Conservation (phyloP, 2,888 invertebrate genomes). For the Rhimphoctona megacephalus region DNA sequence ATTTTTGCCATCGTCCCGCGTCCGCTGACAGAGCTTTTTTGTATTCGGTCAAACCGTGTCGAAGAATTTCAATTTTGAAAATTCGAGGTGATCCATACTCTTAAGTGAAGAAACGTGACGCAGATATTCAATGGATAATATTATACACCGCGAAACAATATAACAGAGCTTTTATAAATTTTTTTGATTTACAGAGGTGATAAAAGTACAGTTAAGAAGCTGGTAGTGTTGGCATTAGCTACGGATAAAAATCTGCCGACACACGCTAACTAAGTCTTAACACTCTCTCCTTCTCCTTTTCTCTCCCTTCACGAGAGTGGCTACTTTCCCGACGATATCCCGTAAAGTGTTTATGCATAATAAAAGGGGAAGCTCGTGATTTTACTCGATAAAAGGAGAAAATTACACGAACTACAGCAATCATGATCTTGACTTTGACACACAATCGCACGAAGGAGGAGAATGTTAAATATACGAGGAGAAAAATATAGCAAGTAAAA, state of each 20-base stretch:
- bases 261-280: constrained; percentile 9
- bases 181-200: constrained; percentile 53
- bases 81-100: too few relatives aligned
- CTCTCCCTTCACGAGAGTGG: constrained; percentile 19
- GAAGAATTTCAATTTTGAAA: too few relatives aligned
- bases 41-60: too few relatives aligned
- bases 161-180: constrained; percentile 23
- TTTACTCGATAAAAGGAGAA: constrained; percentile 43
- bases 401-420: constrained; percentile 32
- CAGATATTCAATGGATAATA: neutral
- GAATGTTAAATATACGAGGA: constrained; percentile 1
- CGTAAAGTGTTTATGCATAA: constrained; percentile 35
- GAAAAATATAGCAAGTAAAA: neutral
- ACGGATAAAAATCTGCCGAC: constrained; percentile 62
- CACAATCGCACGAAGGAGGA: constrained; percentile 22
- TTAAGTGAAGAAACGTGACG: neutral
- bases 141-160: neutral
- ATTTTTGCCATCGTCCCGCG: too few relatives aligned
- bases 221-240: constrained; percentile 43
- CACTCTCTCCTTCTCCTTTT: neutral
- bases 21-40: too few relatives aligned
- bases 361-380: constrained; percentile 34
- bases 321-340: constrained; percentile 11
- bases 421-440: constrained; percentile 64
- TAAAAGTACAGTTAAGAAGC: constrained; percentile 46